Conservation (phyloP, 2,113 vertebrate genomes). For the Ailurus styani region DNA sequence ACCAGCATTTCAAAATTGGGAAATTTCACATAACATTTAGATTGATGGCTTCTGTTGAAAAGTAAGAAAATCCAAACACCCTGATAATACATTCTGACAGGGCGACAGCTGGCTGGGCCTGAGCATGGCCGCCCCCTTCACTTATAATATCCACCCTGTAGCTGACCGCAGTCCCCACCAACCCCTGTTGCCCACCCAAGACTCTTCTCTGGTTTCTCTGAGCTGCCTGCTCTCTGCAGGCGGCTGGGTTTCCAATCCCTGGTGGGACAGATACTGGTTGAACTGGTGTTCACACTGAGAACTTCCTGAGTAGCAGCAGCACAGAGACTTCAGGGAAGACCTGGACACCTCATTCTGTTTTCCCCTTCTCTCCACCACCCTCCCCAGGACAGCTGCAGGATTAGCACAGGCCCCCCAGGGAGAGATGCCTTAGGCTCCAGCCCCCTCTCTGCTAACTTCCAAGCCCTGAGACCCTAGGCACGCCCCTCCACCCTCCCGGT, state of each 20-base stretch:
- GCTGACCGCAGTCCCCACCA: not conserved
- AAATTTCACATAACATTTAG: not conserved
- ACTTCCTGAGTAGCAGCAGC: not conserved
- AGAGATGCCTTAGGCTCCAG: not conserved
- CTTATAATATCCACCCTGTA: rapidly evolving
- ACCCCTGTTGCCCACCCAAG: not conserved
- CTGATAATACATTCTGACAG: not conserved
- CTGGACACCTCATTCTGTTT: not conserved
- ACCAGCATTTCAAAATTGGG: not conserved
- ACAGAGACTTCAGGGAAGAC: not conserved
- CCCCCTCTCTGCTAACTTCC: not conserved
- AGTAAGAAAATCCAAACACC: not conserved
- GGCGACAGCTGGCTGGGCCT: not conserved
- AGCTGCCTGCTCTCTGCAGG: not conserved
- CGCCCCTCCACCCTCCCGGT: not conserved
- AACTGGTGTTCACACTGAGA: rapidly evolving
- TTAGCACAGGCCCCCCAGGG: not conserved
- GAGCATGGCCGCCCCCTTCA: not conserved
- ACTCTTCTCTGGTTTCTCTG: no score
- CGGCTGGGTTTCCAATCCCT: not conserved
- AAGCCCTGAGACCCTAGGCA: not conserved
- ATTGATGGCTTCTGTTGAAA: not conserved
- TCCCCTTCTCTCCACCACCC: not conserved
- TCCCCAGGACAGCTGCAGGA: not conserved
- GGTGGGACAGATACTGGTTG: no score